Percentiles rank a stretch among this genome's conserved stretches.
Conservation (phyloP, 2,113 vertebrate genomes). For the Chionomys nivalis region DNA sequence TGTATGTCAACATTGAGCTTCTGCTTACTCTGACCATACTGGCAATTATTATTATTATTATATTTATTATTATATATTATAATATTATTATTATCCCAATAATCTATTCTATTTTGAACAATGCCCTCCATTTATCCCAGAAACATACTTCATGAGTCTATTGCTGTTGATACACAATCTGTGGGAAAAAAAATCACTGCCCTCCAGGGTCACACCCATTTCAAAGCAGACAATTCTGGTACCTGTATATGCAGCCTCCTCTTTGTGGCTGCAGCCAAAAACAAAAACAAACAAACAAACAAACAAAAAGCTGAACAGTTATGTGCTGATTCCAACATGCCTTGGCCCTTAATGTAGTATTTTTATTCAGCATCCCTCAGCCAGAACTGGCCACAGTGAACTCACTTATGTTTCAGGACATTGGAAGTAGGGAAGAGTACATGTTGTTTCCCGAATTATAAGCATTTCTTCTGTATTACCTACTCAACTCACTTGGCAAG, state of each 20-base stretch:
- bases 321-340: neutral
- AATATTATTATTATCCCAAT: neutral
- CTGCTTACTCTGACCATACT: neutral
- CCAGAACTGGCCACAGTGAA: neutral
- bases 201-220: neutral
- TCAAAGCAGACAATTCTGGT: neutral
- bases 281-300: too few species aligned
- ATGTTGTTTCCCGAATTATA: neutral
- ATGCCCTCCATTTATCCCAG: neutral
- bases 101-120: neutral
- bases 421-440: neutral
- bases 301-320: neutral
- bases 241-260: neutral
- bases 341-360: neutral
- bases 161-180: neutral
- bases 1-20: neutral
- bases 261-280: neutral
- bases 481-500: neutral
- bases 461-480: rapidly evolving
- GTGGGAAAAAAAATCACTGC: neutral
- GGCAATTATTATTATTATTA: neutral
- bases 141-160: neutral
- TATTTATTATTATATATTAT: too few species aligned
- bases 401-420: neutral
- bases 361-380: neutral